These are phyloP conservation scores for Phortica variegata DNA, from an alignment of 1,140 invertebrate species.

Conservation along the genomic window DNA sequence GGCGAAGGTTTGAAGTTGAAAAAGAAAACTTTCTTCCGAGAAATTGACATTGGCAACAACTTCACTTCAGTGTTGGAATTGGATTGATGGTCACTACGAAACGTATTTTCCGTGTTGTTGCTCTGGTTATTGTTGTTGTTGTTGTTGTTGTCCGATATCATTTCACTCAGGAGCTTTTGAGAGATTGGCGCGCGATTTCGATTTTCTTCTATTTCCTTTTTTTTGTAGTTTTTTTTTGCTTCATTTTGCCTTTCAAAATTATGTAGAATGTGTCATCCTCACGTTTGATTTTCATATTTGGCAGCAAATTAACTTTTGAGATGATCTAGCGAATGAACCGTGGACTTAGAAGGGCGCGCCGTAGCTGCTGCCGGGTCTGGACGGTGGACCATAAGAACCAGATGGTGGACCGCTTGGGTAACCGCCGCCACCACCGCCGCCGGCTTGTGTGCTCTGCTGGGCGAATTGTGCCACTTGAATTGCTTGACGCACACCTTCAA, in stretches of 20 bases:
- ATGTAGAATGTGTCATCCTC: slow-evolving; percentile 25
- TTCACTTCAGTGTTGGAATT: slow-evolving; percentile 28
- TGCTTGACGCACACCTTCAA: slow-evolving; percentile 66
- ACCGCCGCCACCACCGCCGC: slow-evolving; percentile 48
- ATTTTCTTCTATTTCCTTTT: no score
- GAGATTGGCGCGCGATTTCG: slow-evolving; percentile 15
- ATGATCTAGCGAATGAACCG: slow-evolving; percentile 7
- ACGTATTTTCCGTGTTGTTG: no score
- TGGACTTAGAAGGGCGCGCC: slow-evolving; percentile 57
- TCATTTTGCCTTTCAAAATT: slow-evolving; percentile 18
- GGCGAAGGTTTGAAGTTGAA: no score
- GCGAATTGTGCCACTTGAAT: slow-evolving; percentile 68
- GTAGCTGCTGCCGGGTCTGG: slow-evolving; percentile 50
- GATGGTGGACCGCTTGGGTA: slow-evolving; percentile 49
- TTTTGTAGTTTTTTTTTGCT: slow-evolving; percentile 3
- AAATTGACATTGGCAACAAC: slow-evolving; percentile 3
- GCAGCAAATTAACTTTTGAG: slow-evolving; percentile 32
- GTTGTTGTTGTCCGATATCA: no score
- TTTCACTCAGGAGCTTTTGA: slow-evolving; percentile 18
- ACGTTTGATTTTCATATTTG: slow-evolving; percentile 41
- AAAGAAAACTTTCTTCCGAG: no score
- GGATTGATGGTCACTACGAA: no score
- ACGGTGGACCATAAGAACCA: slow-evolving; percentile 57
- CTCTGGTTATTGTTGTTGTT: no score
- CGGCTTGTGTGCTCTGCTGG: slow-evolving; percentile 58